These are phyloP conservation scores for Megalonaias nervosa DNA, from an alignment of 1,140 invertebrate species.

Conservation along the genomic window DNA sequence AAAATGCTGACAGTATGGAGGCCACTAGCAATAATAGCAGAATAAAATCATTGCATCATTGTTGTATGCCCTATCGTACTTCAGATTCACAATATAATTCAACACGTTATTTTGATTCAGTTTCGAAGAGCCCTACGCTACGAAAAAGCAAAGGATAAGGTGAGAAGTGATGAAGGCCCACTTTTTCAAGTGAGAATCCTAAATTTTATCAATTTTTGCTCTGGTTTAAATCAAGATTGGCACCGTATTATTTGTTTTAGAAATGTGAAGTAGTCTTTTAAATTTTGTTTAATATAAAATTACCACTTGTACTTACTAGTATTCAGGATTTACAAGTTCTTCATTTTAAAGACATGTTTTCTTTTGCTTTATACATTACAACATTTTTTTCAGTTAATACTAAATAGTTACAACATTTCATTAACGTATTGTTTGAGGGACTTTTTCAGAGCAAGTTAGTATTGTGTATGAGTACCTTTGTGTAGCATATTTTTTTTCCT, in stretches of 20 bases:
- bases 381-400: slow-evolving; percentile 2
- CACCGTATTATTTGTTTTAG: neutral
- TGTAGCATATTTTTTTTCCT: too few relatives aligned
- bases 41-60: slow-evolving; percentile 1
- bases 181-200: slow-evolving; percentile 8
- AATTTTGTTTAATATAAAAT: neutral
- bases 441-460: too few relatives aligned
- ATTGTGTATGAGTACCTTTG: too few relatives aligned
- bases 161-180: slow-evolving; percentile 16
- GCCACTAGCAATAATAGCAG: neutral
- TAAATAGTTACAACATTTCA: slow-evolving; percentile 1
- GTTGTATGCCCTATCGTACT: slow-evolving; percentile 13
- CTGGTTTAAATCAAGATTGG: neutral
- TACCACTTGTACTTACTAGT: neutral
- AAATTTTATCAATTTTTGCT: neutral
- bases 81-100: slow-evolving; percentile 21
- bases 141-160: slow-evolving; percentile 18
- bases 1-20: neutral
- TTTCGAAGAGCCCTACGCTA: slow-evolving; percentile 1
- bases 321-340: neutral
- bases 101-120: slow-evolving; percentile 8
- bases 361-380: neutral
- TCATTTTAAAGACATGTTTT: neutral
- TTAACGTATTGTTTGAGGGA: neutral
- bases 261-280: neutral